phyloP scores from a whole-genome alignment of 2,888 invertebrate species.

The Lasius fuliginosus region DNA sequence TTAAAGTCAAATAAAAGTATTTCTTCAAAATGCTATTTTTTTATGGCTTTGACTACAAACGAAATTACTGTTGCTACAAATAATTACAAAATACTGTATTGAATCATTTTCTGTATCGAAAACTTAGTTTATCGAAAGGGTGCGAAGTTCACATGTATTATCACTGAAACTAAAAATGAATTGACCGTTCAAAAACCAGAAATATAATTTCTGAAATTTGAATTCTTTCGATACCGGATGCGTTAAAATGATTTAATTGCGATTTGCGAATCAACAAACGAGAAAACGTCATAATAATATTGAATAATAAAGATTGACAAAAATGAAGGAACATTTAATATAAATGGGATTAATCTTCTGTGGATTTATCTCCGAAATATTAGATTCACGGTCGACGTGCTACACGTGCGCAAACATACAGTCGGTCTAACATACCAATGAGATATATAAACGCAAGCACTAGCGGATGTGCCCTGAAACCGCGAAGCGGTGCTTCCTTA shows the following conservation, averaged over 20 bases:
- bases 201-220: neutral
- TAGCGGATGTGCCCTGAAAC: constrained; percentile 30
- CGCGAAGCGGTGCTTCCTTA: constrained; percentile 42
- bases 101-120: neutral
- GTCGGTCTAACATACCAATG: constrained; percentile 45
- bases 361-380: neutral
- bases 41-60: neutral
- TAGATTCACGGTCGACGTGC: constrained; percentile 5
- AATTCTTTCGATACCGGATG: neutral
- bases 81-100: neutral
- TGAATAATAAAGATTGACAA: neutral
- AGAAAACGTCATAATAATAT: neutral
- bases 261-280: neutral
- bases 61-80: neutral
- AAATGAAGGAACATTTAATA: neutral
- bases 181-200: neutral
- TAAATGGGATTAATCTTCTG: neutral
- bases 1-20: neutral
- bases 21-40: neutral
- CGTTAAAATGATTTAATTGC: neutral
- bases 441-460: constrained; percentile 33
- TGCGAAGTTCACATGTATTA: neutral
- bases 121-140: neutral
- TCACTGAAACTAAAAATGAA: neutral
- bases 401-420: constrained; percentile 23